Conservation (phyloP, 1,140 invertebrate species). For the Elysia chlorotica region DNA sequence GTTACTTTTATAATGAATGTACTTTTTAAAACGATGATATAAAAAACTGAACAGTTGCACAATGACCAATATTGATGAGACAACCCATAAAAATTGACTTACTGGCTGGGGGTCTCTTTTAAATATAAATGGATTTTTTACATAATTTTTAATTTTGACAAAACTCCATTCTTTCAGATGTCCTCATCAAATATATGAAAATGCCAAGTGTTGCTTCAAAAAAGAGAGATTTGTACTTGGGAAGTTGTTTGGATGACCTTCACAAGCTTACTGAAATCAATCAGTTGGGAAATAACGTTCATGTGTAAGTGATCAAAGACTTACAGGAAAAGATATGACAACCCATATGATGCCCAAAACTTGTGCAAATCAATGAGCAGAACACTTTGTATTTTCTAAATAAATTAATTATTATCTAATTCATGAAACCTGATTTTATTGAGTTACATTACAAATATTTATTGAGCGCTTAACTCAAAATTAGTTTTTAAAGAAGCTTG, state of each 20-base stretch:
- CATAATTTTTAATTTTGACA: no score
- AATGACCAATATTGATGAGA: no score
- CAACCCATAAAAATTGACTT: no score
- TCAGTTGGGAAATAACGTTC: constrained; percentile 32
- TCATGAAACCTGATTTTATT: background rate
- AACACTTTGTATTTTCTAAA: background rate
- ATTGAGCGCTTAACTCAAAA: background rate
- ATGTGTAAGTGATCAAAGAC: constrained; percentile 30
- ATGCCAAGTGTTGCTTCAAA: constrained; percentile 1
- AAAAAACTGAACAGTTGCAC: no score
- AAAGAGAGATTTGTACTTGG: constrained; percentile 53
- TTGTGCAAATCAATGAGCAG: background rate
- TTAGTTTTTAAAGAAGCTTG: no score
- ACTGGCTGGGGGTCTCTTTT: no score
- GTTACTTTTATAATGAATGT: no score
- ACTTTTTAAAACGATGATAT: no score
- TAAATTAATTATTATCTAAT: background rate
- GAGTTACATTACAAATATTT: background rate
- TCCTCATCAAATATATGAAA: no score
- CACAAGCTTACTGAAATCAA: constrained; percentile 46
- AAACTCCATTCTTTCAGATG: no score
- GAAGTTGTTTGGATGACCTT: constrained; percentile 51
- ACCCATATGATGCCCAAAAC: background rate
- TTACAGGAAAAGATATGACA: background rate
- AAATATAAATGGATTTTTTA: no score